Percentiles rank a stretch among this genome's conserved stretches.
Evolutionary conservation across 2,113 vertebrate genomes (phyloP).

Genomic region (Hemiscyllium ocellatum): DNA sequence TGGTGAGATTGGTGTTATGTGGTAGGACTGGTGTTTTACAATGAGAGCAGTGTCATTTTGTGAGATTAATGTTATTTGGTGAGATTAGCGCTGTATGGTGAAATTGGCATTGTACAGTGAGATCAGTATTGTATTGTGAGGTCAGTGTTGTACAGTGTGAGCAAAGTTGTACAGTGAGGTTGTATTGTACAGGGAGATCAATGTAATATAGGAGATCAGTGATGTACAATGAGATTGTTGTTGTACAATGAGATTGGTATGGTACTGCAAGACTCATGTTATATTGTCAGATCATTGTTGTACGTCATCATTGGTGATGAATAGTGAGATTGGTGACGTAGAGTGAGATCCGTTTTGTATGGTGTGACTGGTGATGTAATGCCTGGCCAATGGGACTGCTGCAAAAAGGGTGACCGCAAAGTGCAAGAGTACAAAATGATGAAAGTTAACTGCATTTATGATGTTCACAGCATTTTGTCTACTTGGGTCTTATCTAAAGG

Average conservation of each 20-base stretch:
- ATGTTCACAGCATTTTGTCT: background rate
- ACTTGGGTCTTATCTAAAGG: background rate
- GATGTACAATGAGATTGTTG: background rate
- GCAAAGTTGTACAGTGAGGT: no score
- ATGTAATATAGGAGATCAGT: background rate
- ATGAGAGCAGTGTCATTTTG: no score
- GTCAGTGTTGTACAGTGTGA: no score
- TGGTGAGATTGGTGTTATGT: no score
- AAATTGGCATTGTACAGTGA: no score
- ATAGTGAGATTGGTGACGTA: no score
- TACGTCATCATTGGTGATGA: background rate
- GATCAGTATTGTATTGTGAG: no score
- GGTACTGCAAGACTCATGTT: background rate
- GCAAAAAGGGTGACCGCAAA: background rate
- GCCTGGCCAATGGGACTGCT: no score
- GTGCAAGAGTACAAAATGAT: background rate
- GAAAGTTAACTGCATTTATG: background rate
- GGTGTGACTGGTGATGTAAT: background rate
- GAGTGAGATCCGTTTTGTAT: background rate
- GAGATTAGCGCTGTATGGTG: no score
- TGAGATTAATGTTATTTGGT: no score
- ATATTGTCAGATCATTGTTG: background rate
- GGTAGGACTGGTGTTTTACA: no score
- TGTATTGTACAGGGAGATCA: no score
- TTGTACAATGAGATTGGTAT: background rate